A percentile compares a stretch with the other conserved stretches of the same genome.
phyloP scores from a whole-genome alignment of 1,140 invertebrate genomes.

The Zophobas morio region DNA sequence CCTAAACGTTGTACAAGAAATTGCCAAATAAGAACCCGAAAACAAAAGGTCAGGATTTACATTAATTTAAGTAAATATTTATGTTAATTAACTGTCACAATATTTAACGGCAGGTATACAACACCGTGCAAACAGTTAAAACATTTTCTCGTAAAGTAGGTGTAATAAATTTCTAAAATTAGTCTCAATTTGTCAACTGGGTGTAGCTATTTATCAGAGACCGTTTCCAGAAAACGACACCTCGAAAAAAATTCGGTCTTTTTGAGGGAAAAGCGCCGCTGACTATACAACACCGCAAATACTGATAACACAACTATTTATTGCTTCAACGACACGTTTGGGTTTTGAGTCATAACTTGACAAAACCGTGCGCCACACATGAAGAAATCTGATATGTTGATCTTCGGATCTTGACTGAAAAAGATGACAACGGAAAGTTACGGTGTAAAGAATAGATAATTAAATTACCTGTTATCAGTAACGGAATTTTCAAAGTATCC shows the following conservation, averaged over 20 bases:
- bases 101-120: constrained; percentile 36
- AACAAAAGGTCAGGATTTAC: constrained; percentile 33
- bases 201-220: constrained; percentile 47
- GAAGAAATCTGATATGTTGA: constrained; percentile 6
- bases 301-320: constrained; percentile 50
- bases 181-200: constrained; percentile 44
- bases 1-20: constrained; percentile 15
- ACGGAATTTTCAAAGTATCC: too few relatives aligned
- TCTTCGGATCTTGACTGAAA: background rate
- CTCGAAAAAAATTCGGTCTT: constrained; percentile 36
- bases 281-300: constrained; percentile 45
- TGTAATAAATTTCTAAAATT: constrained; percentile 43
- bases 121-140: constrained; percentile 33
- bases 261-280: constrained; percentile 41
- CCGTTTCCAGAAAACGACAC: constrained; percentile 45
- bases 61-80: constrained; percentile 40
- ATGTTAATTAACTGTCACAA: constrained; percentile 40
- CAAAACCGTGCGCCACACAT: constrained; percentile 14
- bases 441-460: too few relatives aligned
- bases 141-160: constrained; percentile 30
- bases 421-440: too few relatives aligned
- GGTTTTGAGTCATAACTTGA: constrained; percentile 18
- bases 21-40: constrained; percentile 15
- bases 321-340: constrained; percentile 24
- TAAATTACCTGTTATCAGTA: too few relatives aligned